Base-by-base conservation (phyloP, 2,113 vertebrate species). In the Sorex araneus region DNA sequence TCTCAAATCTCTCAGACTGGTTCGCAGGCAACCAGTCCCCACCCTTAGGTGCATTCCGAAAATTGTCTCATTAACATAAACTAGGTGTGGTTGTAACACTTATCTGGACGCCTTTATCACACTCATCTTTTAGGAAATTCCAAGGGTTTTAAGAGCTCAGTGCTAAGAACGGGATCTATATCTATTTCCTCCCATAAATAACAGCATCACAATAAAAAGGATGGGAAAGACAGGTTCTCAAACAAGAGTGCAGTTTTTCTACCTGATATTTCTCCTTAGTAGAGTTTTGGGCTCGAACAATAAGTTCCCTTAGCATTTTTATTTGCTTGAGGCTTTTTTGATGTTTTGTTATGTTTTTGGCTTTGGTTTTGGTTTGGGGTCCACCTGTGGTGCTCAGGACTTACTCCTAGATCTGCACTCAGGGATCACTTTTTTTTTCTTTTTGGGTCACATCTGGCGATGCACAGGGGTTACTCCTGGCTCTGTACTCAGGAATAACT, bases 181-280 rank as follows among this genome's bases (percentile, higher is more conserved):
- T 75, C 1, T 73, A 83, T 75, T 74, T 81, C 60, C 45, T 64
- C 21, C 32, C 32, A 74, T 64, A 82, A 82, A 90, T 50, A 69
- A 74, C 8, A 50, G 30, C 34, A 50, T 63, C 40, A 81, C 54
- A 82, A 40, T 63, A n/a, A 34, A 36, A 70, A 84, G n/a, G 77
- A 15, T 64, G 4, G 50, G 19, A 23, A 28, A 43, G 11, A 3
- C 40, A 64, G 73, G 34, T 40, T 89, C 78, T 78, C 73, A 77
- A 67, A 70, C n/a, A 77, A 74, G 66, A 43, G 40, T 13, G 63
- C 32, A 71, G 64, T 11, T 84, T 71, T 73, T 32, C 32, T 79
- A 79, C 45, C 54, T 30, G 25, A 84, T 54, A 2, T 43, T 71
- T 18, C 67, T 66, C 15, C 7, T 27, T 78, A 50, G 15, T 3